phyloP scores from a whole-genome alignment of 2,888 invertebrate genomes.

The Hirtodrosophila duncani region DNA sequence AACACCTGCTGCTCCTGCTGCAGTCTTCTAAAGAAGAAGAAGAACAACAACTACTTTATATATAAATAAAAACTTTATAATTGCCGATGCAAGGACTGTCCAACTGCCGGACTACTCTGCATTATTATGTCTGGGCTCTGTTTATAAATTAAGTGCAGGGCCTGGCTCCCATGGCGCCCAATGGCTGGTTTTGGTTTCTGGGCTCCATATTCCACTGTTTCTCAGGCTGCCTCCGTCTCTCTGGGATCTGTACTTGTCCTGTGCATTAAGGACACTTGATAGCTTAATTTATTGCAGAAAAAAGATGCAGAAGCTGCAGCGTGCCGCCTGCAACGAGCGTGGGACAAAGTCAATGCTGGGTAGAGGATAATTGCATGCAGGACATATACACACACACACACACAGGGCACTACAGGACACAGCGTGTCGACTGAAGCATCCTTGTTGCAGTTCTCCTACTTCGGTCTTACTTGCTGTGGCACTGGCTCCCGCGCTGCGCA shows the following conservation, averaged over 20 bases:
- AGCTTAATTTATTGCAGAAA: slow-evolving; percentile 70
- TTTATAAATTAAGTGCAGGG: slow-evolving; percentile 69
- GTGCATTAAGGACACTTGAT: slow-evolving; percentile 73
- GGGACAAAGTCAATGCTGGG: slow-evolving; percentile 53
- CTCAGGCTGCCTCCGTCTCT: too few relatives aligned
- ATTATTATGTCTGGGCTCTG: slow-evolving; percentile 49
- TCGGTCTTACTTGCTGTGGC: too few relatives aligned
- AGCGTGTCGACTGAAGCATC: slow-evolving; percentile 11
- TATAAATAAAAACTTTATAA: slow-evolving; percentile 68
- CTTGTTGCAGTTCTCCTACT: slow-evolving; percentile 34
- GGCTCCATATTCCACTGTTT: too few relatives aligned
- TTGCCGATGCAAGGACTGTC: slow-evolving; percentile 64
- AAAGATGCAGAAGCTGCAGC: slow-evolving; percentile 61
- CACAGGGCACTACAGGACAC: slow-evolving; percentile 6
- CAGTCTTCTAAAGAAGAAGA: slow-evolving; percentile 11
- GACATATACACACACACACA: slow-evolving; percentile 38
- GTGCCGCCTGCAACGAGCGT: too few relatives aligned
- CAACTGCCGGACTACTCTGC: slow-evolving; percentile 56
- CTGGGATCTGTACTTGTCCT: slow-evolving; percentile 32
- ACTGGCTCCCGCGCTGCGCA: slow-evolving; percentile 17
- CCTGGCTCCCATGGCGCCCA: slow-evolving; percentile 51
- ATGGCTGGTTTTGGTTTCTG: slow-evolving; percentile 8
- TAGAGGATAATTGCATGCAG: slow-evolving; percentile 71
- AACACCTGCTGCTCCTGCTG: slow-evolving; percentile 63
- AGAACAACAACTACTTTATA: slow-evolving; percentile 37